Evolutionary conservation across 1,140 invertebrate genomes (phyloP), one percentile per base, ranked within the genome.

Genomic region (Mylabris phalerata): DNA sequence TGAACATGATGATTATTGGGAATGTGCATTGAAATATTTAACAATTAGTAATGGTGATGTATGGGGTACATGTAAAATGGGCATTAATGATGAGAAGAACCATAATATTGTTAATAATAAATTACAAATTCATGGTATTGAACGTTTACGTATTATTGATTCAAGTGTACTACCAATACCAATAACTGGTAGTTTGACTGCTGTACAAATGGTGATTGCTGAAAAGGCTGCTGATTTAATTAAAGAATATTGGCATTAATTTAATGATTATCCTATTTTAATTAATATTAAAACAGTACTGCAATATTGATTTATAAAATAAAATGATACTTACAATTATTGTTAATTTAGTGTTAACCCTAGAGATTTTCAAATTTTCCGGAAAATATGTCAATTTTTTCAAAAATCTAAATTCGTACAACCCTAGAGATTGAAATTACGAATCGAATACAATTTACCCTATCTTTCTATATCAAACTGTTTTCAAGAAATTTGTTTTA

Each of bases 221-320:
- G 92, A 96, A 73, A 92, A 91, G 69, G 88, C 80, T 0, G 84
- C 90, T 0, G 87, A 93, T 71, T 79, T 93, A 68, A 89, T 95
- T 27, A 86, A 84, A 65, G 71, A 77, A 50, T 72, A 77, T 48
- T 84, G 83, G 83, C 26, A 32, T 55, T 6, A 19, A 43, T 11
- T 41, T 40, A 47, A 40, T 7, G 5, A 43, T 43, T 41, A 24
- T n/a, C 32, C 7, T 32, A 32, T 19, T 19, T 19, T 19, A 19
- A 19, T 19, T 19, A 19, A 19, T 19, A 19, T 19, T 19, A 19
- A 19, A 19, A 19, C 19, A 1, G 19, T 19, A 19, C 19, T 19
- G 19, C 19, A 1, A 19, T 19, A 19, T 19, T 19, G 19, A 19
- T 19, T 19, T 19, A 19, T 19, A 19, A 19, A 19, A 19, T 19